These are phyloP conservation scores for Lasiurus cinereus DNA, from an alignment of 2,113 vertebrate genomes.

Conservation along the genomic window DNA sequence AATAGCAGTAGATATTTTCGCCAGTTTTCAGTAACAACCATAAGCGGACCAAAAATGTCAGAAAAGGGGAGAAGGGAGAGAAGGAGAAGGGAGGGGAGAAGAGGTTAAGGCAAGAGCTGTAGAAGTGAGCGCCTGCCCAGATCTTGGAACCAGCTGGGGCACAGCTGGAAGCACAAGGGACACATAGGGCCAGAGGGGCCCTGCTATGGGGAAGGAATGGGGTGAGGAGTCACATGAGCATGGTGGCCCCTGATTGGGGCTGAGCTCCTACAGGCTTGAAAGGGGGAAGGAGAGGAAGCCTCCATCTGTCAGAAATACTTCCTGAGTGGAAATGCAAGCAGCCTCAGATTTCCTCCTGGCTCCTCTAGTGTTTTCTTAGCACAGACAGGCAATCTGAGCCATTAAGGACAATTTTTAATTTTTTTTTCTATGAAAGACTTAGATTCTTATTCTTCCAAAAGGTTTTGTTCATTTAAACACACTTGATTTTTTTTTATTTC, in stretches of 20 bases:
- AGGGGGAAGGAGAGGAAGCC: background rate
- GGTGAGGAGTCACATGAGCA: background rate
- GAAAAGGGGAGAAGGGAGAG: background rate
- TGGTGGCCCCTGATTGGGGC: background rate
- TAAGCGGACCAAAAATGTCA: background rate
- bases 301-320: background rate
- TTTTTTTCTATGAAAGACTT: constrained; percentile 54
- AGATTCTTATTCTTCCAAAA: constrained; percentile 48
- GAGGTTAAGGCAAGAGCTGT: no score
- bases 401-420: constrained; percentile 42
- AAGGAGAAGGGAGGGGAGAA: no score
- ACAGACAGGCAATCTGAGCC: constrained; percentile 50
- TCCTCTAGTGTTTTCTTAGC: constrained; percentile 50
- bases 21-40: background rate
- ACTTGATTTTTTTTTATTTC: background rate
- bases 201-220: background rate
- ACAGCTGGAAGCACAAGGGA: no score
- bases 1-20: background rate
- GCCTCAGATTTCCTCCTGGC: constrained; percentile 48
- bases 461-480: background rate
- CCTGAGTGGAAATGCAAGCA: constrained; percentile 24
- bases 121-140: background rate
- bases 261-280: constrained; percentile 24
- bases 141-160: background rate
- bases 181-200: no score